Base-by-base conservation (phyloP, 2,797 vertebrate species). In the Scolopax rusticola region DNA sequence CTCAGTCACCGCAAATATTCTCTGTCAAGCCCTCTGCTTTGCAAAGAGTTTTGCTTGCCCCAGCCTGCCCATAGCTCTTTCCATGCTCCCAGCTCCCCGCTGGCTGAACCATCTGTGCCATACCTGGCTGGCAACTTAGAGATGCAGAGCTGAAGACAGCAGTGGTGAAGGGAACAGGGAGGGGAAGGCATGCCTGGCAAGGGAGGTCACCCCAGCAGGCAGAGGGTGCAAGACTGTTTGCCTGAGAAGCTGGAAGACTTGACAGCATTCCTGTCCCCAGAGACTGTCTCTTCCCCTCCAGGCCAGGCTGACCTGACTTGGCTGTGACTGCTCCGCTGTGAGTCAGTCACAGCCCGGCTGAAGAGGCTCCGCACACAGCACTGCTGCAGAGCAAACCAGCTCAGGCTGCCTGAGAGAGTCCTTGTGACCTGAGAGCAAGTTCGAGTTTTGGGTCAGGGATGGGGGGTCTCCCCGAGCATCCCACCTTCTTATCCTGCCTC, bases 301-400 rank as follows among this genome's bases (percentile, higher is more conserved):
- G 95, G 83, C 89, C 89, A 78, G 69, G 89, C 95, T 93, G 96
- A 89, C 87, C 95, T 33, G 89, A 84, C 89, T 95, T 94, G 93
- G 89, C 94, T 90, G 82, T 54, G 75, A 85, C 20, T 10, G 1
- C 75, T 9, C 63, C 1, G 16, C 91, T 71, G 40, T 97, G 89
- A 96, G 94, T 96, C 94, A 93, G 87, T 43, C 64, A 59, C 87
- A 94, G 93, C 53, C 38, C 0, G 3, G 85, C 85, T 89, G 82
- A 41, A 80, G 81, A 93, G 61, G 33, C 54, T 74, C 79, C 1
- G 1, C 65, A 32, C 75, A 13, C 65, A 88, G 87, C 64, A 21
- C 76, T 81, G 80, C 86, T 71, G 80, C 27, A 0, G 54, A 82
- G 15, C 3, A 0, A 78, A 78, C 80, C 1, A 0, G 92, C 74